Evolutionary conservation across 2,888 invertebrate species (phyloP).

Genomic region (Tenthredo distinguenda): DNA sequence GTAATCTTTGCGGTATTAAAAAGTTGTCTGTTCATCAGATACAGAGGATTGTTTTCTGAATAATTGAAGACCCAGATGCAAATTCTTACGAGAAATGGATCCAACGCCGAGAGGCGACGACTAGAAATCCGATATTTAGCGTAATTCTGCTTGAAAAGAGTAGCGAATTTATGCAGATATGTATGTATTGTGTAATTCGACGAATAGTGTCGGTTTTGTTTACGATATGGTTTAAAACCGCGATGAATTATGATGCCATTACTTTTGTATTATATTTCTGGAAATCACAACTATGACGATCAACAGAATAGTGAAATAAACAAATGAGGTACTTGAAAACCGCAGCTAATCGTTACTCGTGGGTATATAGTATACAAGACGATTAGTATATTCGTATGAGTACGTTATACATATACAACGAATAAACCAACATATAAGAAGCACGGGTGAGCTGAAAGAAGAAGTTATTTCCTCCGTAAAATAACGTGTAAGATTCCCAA

Average conservation of each 20-base stretch:
- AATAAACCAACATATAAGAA: neutral
- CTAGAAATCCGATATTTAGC: neutral
- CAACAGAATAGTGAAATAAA: neutral
- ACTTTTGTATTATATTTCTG: neutral
- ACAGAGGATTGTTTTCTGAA: neutral
- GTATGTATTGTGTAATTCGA: too few relatives aligned
- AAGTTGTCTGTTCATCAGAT: neutral
- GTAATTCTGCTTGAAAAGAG: neutral
- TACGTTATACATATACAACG: neutral
- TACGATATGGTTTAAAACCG: neutral
- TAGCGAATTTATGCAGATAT: neutral
- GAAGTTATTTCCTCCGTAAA: conserved; percentile 10
- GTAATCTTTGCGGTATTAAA: neutral
- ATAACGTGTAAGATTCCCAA: neutral
- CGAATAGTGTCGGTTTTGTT: neutral
- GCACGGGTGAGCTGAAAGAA: neutral
- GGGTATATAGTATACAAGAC: neutral
- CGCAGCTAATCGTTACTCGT: neutral
- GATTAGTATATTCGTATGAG: neutral
- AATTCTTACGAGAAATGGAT: neutral
- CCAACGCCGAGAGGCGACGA: neutral
- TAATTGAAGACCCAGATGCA: neutral
- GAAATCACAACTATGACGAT: neutral
- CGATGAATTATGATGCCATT: neutral
- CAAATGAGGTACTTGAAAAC: neutral